Conservation (phyloP, 1,140 invertebrate species). For the Armadillidium nasatum region DNA sequence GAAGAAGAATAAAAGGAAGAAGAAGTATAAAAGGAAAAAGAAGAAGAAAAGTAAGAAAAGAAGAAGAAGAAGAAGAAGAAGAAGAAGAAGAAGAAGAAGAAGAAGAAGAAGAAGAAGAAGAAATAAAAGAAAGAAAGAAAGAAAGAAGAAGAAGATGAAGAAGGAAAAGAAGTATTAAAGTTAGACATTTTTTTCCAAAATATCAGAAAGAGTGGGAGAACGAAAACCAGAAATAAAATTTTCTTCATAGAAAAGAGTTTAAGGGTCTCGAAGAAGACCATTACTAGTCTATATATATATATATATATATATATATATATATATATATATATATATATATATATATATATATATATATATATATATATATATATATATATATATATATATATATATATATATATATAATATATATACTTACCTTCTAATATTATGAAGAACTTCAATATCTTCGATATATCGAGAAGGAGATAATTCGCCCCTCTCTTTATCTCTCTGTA, state of each 20-base stretch:
- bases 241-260: too few species aligned
- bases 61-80: too few species aligned
- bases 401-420: slow-evolving; percentile 2
- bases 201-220: too few species aligned
- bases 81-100: too few species aligned
- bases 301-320: slow-evolving; percentile 18
- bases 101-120: too few species aligned
- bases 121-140: too few species aligned
- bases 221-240: neutral
- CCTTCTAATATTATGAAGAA: neutral
- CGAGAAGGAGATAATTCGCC: neutral
- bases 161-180: too few species aligned
- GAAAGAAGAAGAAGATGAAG: neutral
- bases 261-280: too few species aligned
- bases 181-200: neutral
- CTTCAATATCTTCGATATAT: neutral
- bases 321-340: slow-evolving; percentile 18
- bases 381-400: slow-evolving; percentile 12
- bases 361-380: slow-evolving; percentile 13
- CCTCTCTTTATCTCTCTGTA: neutral
- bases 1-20: too few species aligned
- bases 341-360: slow-evolving; percentile 26
- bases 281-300: too few species aligned
- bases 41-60: too few species aligned
- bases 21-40: too few species aligned